Conservation (phyloP, 2,888 invertebrate genomes). For the Callyntrura guangdongensis region DNA sequence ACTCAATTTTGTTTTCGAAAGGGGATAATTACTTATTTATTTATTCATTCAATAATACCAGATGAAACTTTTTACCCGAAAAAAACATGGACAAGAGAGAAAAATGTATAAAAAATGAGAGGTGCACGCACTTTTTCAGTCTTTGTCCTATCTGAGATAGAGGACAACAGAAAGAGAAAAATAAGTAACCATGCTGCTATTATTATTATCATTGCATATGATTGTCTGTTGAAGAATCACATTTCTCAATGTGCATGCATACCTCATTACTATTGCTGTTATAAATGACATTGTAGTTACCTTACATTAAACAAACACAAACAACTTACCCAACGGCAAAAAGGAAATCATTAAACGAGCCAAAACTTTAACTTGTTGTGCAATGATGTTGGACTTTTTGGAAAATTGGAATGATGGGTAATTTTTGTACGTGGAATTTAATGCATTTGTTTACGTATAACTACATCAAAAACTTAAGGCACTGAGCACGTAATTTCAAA, state of each 20-base stretch:
- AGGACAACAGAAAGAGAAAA: background rate
- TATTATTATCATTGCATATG: conserved; percentile 3
- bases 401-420: conserved; percentile 23
- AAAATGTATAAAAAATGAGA: background rate
- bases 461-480: no score
- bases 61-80: background rate
- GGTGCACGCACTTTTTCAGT: conserved; percentile 5
- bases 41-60: conserved; percentile 15
- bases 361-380: conserved; percentile 19
- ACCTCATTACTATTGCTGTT: no score
- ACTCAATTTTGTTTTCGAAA: conserved; percentile 17
- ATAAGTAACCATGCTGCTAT: no score
- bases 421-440: background rate
- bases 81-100: background rate
- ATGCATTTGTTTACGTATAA: no score
- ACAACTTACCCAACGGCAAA: background rate
- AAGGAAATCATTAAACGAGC: conserved; percentile 37
- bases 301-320: background rate
- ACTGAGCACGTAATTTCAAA: conserved; percentile 47
- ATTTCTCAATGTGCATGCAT: background rate
- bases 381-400: conserved; percentile 28
- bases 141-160: no score
- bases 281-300: no score
- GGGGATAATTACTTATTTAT: conserved; percentile 38
- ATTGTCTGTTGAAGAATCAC: conserved; percentile 4